phyloP scores from a whole-genome alignment of 2,888 invertebrate species.

The Tachina lurida region DNA sequence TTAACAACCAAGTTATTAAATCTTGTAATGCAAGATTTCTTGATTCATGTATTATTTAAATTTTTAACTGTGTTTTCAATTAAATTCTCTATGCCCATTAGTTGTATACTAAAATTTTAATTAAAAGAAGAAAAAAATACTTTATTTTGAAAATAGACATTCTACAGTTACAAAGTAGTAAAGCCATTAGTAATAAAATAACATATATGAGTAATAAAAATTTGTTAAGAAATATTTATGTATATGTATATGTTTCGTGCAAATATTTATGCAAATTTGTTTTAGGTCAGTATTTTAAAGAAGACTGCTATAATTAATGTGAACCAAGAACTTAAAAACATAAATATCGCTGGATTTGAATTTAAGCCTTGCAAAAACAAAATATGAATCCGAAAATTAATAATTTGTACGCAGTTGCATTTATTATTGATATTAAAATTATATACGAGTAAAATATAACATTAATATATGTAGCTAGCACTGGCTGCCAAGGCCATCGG shows the following conservation, averaged over 20 bases:
- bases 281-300: not conserved
- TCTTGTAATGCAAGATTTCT: conserved; percentile 17
- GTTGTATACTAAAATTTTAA: conserved; percentile 36
- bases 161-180: conserved; percentile 48
- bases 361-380: not conserved
- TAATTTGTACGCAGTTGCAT: not conserved
- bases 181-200: conserved; percentile 48
- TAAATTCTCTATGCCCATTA: conserved; percentile 30
- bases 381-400: not conserved
- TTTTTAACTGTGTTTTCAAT: conserved; percentile 51
- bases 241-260: not conserved
- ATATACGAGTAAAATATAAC: no score
- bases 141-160: conserved; percentile 14
- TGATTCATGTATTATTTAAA: conserved; percentile 53
- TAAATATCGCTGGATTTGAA: not conserved
- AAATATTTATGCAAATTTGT: conserved; percentile 12
- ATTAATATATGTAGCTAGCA: no score
- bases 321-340: not conserved
- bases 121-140: conserved; percentile 42
- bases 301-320: conserved; percentile 6
- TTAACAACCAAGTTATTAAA: conserved; percentile 20
- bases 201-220: conserved; percentile 19
- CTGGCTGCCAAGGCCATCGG: no score
- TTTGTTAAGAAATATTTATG: conserved; percentile 40
- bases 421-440: no score